These are phyloP conservation scores for Cotesia vestalis DNA, from an alignment of 1,140 invertebrate species.

Conservation along the genomic window DNA sequence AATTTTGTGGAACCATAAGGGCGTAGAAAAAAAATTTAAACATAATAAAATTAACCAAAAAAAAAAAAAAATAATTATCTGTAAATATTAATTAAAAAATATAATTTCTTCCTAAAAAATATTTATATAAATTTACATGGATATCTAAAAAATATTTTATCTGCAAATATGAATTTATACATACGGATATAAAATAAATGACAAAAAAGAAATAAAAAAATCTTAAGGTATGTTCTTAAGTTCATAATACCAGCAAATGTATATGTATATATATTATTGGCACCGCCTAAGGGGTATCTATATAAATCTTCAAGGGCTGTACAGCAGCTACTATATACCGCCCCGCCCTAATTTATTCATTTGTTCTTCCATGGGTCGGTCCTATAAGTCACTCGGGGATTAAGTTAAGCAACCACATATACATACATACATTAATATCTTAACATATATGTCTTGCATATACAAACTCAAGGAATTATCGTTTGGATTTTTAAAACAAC, in stretches of 20 bases:
- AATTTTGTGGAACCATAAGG: no score
- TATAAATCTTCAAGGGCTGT: constrained; percentile 54
- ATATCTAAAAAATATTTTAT: constrained; percentile 6
- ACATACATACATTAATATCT: no score
- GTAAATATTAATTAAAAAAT: no score
- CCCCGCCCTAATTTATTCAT: constrained; percentile 59
- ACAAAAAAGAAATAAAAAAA: constrained; percentile 3
- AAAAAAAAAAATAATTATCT: no score
- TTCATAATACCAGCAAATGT: no score
- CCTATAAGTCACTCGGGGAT: constrained; percentile 55
- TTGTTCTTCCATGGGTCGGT: constrained; percentile 55
- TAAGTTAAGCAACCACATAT: constrained; percentile 43
- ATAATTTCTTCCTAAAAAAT: neutral
- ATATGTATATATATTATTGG: constrained; percentile 1
- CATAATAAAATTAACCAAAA: no score
- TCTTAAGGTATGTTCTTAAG: no score
- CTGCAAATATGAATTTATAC: constrained; percentile 8
- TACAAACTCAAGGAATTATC: constrained; percentile 36
- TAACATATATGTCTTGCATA: neutral
- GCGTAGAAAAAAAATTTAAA: no score
- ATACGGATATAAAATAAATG: neutral
- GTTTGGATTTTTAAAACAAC: constrained; percentile 35
- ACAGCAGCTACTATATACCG: constrained; percentile 51
- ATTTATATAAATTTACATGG: neutral
- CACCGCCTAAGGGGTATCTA: constrained; percentile 39